Base-by-base conservation (phyloP, 2,797 vertebrate species). In the Acrossocheilus wenchowensis region DNA sequence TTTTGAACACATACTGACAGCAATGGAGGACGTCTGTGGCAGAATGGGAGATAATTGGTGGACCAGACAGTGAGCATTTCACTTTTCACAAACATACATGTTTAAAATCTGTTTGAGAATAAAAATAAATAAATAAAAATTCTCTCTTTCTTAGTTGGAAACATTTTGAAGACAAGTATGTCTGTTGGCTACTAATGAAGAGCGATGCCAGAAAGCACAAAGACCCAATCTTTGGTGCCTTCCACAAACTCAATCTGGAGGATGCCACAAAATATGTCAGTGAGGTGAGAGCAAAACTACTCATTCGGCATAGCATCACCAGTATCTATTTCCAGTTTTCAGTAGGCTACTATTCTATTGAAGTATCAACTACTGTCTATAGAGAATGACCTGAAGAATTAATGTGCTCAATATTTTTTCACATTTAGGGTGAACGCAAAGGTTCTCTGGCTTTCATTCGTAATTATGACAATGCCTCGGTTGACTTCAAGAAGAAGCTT, bases 1-100 rank as follows among this genome's bases (percentile, higher is more conserved):
- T 26, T 99, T 98, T 52, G 97, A 98, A 86, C 98, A 99, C 91
- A 95, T 97, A 90, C 96, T 99, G 72, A 96, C 98, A 19, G 98
- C 97, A 87, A 96, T 99, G 81, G 98, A 99, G 93, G 98, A 99
- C 62, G 96, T 99, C 86, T 99, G 97, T 9, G 98, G 98, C 91
- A 97, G 97, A 92, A 99, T 98, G 66, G 98, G 98, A 92, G 97
- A 99, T 81, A 97, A 99, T 92, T 98, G 94, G 96, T 98, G 93
- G 97, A 97, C 92, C 98, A 98, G 98, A 99, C 94, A 87, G 97
- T 96, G 19, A 71, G 87, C 52, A 80, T 60, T 52, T 72, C 34
- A 30, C 34, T 43, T n/a, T 66, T 39, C 8, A 17, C 11, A n/a
- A 17, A 17, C 1, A 19, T 78, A 4, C 1, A 19, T 30, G 11